Conservation (phyloP, 2,888 invertebrate genomes). For the Aspidapion aeneum region DNA sequence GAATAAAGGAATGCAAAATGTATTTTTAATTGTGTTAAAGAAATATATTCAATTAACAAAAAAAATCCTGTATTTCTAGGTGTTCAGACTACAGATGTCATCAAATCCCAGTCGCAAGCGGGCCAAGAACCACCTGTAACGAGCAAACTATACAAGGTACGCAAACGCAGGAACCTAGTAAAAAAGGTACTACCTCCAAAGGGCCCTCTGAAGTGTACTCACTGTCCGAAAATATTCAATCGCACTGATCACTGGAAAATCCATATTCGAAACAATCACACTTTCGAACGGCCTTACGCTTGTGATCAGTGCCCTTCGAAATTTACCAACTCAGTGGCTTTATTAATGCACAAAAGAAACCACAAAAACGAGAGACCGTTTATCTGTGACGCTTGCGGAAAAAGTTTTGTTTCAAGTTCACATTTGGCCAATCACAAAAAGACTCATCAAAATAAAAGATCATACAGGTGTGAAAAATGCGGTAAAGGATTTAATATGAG, state of each 20-base stretch:
- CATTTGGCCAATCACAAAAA: neutral
- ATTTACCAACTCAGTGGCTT: neutral
- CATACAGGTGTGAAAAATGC: neutral
- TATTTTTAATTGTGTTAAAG: too few species aligned
- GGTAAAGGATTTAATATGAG: neutral
- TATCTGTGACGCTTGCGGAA: neutral
- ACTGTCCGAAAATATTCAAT: neutral
- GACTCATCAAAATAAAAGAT: neutral
- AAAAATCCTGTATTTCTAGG: too few species aligned
- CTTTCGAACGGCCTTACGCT: neutral
- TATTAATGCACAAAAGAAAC: neutral
- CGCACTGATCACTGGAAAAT: neutral
- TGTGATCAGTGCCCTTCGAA: neutral
- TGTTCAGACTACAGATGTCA: too few species aligned
- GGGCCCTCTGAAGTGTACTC: neutral
- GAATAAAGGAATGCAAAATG: too few species aligned
- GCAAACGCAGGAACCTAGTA: neutral
- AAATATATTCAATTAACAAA: too few species aligned
- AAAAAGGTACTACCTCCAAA: neutral
- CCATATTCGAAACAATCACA: neutral
- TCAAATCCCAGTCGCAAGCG: too few species aligned
- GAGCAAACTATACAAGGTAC: neutral
- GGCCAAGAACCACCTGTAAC: too few species aligned
- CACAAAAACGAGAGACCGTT: neutral
- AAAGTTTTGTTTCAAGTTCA: neutral